Evolutionary conservation across 1,140 invertebrate species (phyloP).

Genomic region (Aphaenogaster rudis): DNA sequence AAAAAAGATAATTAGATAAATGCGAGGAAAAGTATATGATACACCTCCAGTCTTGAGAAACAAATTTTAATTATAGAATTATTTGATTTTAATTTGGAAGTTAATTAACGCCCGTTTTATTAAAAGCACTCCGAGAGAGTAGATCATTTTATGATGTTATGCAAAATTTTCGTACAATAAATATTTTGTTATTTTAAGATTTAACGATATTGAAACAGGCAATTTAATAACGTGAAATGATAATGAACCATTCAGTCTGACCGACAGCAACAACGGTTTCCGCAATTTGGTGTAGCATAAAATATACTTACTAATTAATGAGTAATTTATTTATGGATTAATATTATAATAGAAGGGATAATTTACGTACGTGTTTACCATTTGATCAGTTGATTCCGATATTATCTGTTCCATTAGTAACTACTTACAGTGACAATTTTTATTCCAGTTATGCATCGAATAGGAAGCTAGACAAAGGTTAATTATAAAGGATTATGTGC

Average conservation of each 20-base stretch:
- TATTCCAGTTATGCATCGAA: background rate
- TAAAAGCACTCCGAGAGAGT: background rate
- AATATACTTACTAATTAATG: conserved; percentile 61
- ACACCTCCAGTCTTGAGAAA: background rate
- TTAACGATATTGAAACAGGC: conserved; percentile 44
- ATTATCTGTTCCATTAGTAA: conserved; percentile 47
- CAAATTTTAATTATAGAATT: background rate
- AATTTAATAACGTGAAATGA: conserved; percentile 61
- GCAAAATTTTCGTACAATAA: conserved; percentile 12
- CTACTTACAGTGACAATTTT: conserved; percentile 20
- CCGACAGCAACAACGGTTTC: conserved; percentile 47
- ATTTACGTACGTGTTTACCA: conserved; percentile 42
- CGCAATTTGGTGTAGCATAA: conserved; percentile 49
- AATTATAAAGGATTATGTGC: background rate
- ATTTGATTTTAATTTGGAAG: background rate
- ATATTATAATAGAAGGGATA: conserved; percentile 57
- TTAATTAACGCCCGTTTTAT: background rate
- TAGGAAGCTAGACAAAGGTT: background rate
- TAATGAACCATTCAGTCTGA: conserved; percentile 50
- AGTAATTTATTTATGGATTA: conserved; percentile 59
- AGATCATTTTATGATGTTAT: background rate
- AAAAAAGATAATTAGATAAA: background rate
- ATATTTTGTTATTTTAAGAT: conserved; percentile 42
- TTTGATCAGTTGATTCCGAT: conserved; percentile 52
- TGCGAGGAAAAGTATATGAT: background rate